Evolutionary conservation across 2,888 invertebrate genomes (phyloP), one percentile per base, ranked within the genome.

Genomic region (Rhabditoides inermis): DNA sequence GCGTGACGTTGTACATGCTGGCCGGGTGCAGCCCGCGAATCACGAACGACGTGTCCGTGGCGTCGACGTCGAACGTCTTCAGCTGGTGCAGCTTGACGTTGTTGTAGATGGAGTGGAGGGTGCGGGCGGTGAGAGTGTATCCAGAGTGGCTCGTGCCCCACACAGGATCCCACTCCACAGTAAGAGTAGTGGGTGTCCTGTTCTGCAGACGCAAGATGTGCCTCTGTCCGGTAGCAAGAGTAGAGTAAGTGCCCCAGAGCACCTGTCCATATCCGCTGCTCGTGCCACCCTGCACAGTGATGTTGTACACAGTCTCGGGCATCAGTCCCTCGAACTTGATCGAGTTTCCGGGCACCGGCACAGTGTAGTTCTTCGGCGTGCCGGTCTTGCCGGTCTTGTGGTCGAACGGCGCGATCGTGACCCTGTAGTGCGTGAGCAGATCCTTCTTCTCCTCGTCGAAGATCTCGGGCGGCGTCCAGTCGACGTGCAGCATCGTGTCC

Each of bases 201-300:
- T 70, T 60, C 50, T 66, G 62, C 40, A 76, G 65, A n/a, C 69
- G 57, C 26, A 76, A 63, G 40, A 76, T 69, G 56, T 75, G 73
- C 18, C 63, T 58, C 50, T 70, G 63, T 41, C 74, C 76, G n/a
- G 63, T 58, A 10, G 72, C 67, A 27, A 76, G 61, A 6, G 76
- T 76, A 20, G 73, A 72, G 63, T 72, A 77, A 20, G 70, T 64
- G 54, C 76, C 76, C 76, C 76, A 77, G n/a, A 77, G 65, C 40
- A 67, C 61, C 65, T 55, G 62, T 42, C 74, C 74, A 58, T 74
- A 74, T 15, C 74, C 74, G 39, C 60, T 61, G 50, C 66, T 70
- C 36, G 76, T 76, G 22, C 72, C 76, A n/a, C 72, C 73, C 58
- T 75, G 73, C 0, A 76, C 76, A 5, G 76, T 77, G 60, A 76